Evolutionary conservation across 2,888 invertebrate species (phyloP).

Genomic region (Gari tellinella): DNA sequence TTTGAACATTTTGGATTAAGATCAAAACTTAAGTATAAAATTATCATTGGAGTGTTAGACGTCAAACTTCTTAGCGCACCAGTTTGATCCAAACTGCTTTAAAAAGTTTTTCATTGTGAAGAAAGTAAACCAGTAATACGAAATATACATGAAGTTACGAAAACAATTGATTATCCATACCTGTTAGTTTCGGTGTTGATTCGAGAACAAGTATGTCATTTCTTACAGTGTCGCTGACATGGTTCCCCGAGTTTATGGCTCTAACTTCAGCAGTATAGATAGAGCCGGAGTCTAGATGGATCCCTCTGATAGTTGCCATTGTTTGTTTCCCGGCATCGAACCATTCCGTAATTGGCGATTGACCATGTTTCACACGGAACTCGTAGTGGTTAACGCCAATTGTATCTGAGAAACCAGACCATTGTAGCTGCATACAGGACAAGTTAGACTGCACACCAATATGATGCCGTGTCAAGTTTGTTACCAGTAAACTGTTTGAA

Average conservation of each 20-base stretch:
- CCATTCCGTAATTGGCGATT: conserved; percentile 19
- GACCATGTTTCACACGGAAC: conserved; percentile 16
- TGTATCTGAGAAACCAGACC: conserved; percentile 28
- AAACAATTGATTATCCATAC: conserved; percentile 2
- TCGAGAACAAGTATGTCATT: conserved; percentile 12
- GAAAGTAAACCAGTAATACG: no score
- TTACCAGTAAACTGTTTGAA: no score
- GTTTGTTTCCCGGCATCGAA: neutral
- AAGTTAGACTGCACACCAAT: conserved; percentile 2
- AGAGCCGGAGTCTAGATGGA: neutral
- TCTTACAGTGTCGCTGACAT: conserved; percentile 4
- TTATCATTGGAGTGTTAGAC: no score
- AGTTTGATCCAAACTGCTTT: no score
- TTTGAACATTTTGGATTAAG: no score
- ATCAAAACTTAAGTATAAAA: no score
- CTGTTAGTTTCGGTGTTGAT: conserved; percentile 17
- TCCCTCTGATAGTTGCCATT: neutral
- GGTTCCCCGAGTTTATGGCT: conserved; percentile 22
- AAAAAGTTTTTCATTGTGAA: no score
- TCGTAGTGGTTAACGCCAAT: conserved; percentile 16
- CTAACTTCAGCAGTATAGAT: conserved; percentile 23
- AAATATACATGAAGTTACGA: no score
- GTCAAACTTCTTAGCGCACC: no score
- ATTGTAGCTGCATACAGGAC: conserved; percentile 14
- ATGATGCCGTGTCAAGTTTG: neutral